Evolutionary conservation across 1,140 invertebrate genomes (phyloP).

Genomic region (Drosophila nigrodunni): DNA sequence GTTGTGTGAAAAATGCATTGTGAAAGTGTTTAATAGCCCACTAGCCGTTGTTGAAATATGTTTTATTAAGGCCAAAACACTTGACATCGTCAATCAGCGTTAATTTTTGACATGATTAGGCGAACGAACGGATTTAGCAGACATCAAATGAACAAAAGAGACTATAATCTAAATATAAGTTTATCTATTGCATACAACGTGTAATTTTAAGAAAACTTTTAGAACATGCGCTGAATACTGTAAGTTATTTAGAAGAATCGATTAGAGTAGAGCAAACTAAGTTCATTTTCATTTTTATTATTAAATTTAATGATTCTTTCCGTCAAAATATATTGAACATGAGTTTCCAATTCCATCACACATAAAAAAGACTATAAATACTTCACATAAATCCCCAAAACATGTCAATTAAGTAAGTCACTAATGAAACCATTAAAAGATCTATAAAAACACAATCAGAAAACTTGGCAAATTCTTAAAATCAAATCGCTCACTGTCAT

Average conservation of each 20-base stretch:
- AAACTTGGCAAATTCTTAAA: background rate
- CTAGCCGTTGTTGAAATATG: conserved; percentile 5
- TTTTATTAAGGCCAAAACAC: conserved; percentile 49
- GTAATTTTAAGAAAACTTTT: background rate
- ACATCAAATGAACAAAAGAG: background rate
- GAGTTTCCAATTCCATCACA: no score
- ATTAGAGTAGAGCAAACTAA: no score
- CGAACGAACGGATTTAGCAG: conserved; percentile 12
- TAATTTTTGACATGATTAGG: conserved; percentile 35
- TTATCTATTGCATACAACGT: background rate
- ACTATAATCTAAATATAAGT: background rate
- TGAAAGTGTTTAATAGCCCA: conserved; percentile 70
- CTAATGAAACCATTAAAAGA: conserved; percentile 6
- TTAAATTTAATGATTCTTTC: no score
- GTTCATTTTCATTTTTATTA: no score
- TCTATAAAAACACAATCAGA: conserved; percentile 6
- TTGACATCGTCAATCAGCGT: conserved; percentile 77
- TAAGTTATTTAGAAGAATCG: no score
- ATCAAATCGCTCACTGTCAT: background rate
- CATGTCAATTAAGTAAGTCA: background rate
- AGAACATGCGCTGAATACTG: background rate
- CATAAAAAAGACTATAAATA: no score
- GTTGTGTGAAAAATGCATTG: conserved; percentile 62
- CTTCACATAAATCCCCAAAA: background rate
- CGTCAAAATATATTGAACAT: no score